phyloP scores from a whole-genome alignment of 2,797 vertebrate species.

The Hypotaenidia philippensis region DNA sequence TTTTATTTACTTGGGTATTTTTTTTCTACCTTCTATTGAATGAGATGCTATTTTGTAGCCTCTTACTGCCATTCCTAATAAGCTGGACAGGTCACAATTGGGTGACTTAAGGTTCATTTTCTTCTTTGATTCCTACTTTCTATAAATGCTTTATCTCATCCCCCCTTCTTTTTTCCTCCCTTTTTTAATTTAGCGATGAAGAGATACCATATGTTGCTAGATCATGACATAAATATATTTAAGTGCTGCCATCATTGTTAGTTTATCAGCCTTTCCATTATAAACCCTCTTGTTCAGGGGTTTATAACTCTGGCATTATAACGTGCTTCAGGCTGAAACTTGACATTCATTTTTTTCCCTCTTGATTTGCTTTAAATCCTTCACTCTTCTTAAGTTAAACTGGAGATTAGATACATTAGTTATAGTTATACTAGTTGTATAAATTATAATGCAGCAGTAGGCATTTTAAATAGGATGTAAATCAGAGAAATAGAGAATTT shows the following conservation, averaged over 20 bases:
- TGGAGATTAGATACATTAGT: slow-evolving; percentile 73
- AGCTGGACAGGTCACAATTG: slow-evolving; percentile 6
- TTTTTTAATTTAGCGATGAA: slow-evolving; percentile 55
- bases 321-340: slow-evolving; percentile 59
- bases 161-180: background rate
- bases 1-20: slow-evolving; percentile 51
- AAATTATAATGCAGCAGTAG: slow-evolving; percentile 52
- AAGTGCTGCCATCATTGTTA: slow-evolving; percentile 65
- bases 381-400: slow-evolving; percentile 71
- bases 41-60: slow-evolving; percentile 9
- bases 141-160: background rate
- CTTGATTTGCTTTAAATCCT: slow-evolving; percentile 71
- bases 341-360: slow-evolving; percentile 53
- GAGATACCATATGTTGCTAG: slow-evolving; percentile 53
- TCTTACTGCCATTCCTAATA: background rate
- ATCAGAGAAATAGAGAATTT: slow-evolving; percentile 52
- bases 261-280: slow-evolving; percentile 71
- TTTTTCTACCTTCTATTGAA: background rate
- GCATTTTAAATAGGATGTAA: slow-evolving; percentile 57
- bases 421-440: slow-evolving; percentile 69
- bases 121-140: background rate
- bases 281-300: slow-evolving; percentile 63
- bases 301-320: slow-evolving; percentile 66
- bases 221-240: slow-evolving; percentile 66
- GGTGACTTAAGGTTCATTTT: slow-evolving; percentile 4